Percentiles rank a stretch among this genome's conserved stretches.
These are phyloP conservation scores for Hippocampus barbouri DNA, from an alignment of 2,113 vertebrate genomes.

Conservation along the genomic window DNA sequence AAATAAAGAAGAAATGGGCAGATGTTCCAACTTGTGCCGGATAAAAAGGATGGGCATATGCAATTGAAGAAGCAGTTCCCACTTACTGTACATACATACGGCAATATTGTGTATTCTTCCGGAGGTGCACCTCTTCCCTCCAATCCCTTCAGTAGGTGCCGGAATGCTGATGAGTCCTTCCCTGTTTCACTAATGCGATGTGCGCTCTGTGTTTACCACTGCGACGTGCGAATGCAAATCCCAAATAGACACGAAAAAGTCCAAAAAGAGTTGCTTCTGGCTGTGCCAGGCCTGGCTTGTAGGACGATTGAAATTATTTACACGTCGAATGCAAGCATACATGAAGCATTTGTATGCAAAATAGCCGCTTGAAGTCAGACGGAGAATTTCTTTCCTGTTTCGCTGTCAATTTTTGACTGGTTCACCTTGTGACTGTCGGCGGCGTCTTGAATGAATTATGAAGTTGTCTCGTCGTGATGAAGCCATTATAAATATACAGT, in stretches of 20 bases:
- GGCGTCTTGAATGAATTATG: slow-evolving; percentile 5
- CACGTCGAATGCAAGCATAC: not conserved
- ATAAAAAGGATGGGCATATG: not conserved
- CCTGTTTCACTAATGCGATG: not conserved
- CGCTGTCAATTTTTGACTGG: slow-evolving; percentile 1
- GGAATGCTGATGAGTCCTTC: not conserved
- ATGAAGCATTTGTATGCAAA: not conserved
- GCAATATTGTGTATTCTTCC: not conserved
- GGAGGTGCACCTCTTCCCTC: not conserved
- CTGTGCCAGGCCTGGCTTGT: not conserved
- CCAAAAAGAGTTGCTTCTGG: not conserved
- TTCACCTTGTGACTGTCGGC: slow-evolving; percentile 7
- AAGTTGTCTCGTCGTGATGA: slow-evolving; percentile 4
- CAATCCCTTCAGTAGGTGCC: not conserved
- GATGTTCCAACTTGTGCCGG: not conserved
- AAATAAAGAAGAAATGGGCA: not conserved
- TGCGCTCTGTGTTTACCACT: not conserved
- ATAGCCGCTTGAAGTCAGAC: not conserved
- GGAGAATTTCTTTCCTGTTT: not conserved
- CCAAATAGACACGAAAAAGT: not conserved
- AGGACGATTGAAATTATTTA: not conserved
- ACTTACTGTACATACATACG: not conserved
- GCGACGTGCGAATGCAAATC: not conserved
- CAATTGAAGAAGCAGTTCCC: not conserved
- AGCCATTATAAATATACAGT: slow-evolving; percentile 7